Conservation (phyloP, 1,140 invertebrate species). For the Drosophila sechellia region DNA sequence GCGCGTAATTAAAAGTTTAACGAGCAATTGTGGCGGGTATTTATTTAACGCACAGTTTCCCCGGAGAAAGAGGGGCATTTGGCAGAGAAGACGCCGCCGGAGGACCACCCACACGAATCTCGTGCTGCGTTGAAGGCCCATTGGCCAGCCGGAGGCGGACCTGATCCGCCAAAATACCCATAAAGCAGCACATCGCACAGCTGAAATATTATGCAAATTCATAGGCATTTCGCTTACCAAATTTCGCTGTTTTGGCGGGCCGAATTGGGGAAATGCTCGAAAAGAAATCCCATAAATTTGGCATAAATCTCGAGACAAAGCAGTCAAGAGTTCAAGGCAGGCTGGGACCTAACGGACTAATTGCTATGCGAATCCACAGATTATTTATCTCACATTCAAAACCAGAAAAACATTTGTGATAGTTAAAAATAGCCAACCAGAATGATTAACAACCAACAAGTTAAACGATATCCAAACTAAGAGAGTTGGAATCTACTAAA, state of each 20-base stretch:
- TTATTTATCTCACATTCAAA: neutral
- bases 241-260: constrained; percentile 8
- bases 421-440: neutral
- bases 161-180: constrained; percentile 17
- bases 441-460: neutral
- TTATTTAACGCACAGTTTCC: constrained; percentile 2
- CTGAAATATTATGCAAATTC: constrained; percentile 30
- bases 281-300: constrained; percentile 31
- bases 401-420: neutral
- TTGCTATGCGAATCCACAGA: neutral
- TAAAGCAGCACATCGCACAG: neutral
- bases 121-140: constrained; percentile 27
- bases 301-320: constrained; percentile 24
- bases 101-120: constrained; percentile 19
- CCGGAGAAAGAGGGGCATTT: constrained; percentile 2
- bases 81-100: constrained; percentile 1
- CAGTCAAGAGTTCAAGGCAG: constrained; percentile 4
- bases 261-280: constrained; percentile 20
- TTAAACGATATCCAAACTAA: neutral
- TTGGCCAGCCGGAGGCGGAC: constrained; percentile 23
- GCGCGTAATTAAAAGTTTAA: constrained; percentile 50
- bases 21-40: constrained; percentile 35
- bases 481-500: neutral
- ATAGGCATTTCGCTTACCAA: constrained; percentile 17
- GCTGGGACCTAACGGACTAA: too few species aligned